Evolutionary conservation across 2,113 vertebrate species (phyloP).

Genomic region (Xerus inauris): DNA sequence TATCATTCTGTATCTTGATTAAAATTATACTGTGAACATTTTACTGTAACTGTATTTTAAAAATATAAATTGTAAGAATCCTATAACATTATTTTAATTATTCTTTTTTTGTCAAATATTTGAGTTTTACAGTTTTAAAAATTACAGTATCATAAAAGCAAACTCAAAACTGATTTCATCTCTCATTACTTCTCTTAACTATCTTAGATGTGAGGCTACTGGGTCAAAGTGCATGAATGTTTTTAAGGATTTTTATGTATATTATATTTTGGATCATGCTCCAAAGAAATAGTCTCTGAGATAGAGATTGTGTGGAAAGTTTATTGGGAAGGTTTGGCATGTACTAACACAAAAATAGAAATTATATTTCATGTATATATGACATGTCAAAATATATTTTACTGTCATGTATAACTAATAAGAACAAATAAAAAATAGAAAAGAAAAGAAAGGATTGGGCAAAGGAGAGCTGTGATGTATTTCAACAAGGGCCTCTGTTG

Average conservation of each 20-base stretch:
- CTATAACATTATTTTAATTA: not conserved
- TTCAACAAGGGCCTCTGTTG: not conserved
- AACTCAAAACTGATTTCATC: slow-evolving; percentile 37
- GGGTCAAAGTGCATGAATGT: not conserved
- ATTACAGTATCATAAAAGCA: not conserved
- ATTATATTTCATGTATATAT: too few relatives aligned
- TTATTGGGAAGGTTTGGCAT: not conserved
- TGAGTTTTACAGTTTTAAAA: not conserved
- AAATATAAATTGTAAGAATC: not conserved
- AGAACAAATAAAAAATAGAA: too few relatives aligned
- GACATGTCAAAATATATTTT: too few relatives aligned
- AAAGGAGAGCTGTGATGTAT: not conserved
- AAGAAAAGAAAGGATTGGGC: not conserved
- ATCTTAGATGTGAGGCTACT: not conserved
- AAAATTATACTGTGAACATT: not conserved
- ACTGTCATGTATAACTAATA: too few relatives aligned
- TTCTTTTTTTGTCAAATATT: not conserved
- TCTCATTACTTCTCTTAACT: slow-evolving; percentile 15
- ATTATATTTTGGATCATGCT: not conserved
- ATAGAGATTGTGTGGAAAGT: not conserved
- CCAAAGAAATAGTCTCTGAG: not conserved
- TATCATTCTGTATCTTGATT: not conserved
- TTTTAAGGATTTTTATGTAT: not conserved
- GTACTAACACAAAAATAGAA: too few relatives aligned
- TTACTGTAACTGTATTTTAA: not conserved